Evolutionary conservation across 1,140 invertebrate genomes (phyloP), one percentile per base, ranked within the genome.

Genomic region (Chelonus insularis): DNA sequence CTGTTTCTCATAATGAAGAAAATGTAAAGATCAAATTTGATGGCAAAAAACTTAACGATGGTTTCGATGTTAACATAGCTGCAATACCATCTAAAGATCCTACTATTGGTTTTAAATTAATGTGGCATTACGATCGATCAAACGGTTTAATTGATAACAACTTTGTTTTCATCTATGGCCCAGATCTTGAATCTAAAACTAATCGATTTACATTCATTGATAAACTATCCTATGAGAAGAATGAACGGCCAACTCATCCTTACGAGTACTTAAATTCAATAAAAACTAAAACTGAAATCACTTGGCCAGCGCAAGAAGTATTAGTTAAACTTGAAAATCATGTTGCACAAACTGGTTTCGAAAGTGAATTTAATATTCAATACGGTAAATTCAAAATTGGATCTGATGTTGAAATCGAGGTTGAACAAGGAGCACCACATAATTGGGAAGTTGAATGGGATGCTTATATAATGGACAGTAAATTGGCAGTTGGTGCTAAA

Each of bases 401-500:
- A 0, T 77, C 85, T 0, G 82, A 88, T 39, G 55, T 89, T 0
- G 79, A 84, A 25, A 79, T 79, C 0, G 84, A 88, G 56, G 76
- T 73, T 4, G 78, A 82, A 11, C 79, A 72, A 45, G 85, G 82
- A 23, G 77, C 82, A 23, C 71, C 64, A 14, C 85, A 81, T 1
- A 87, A 90, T 45, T 88, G 86, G 62, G 83, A 84, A 23, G 18
- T 88, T 4, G 85, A 86, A 60, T 75, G 88, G 29, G 78, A 84
- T 36, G 74, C 65, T 0, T 80, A 84, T 23, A 66, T 85, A 2
- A 71, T 88, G 65, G 83, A 86, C 2, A 86, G 86, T 50, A 83
- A 83, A 23, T 8, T 89, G 0, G 82, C 87, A 54, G 18, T 86
- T 0, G 78, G 86, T 55, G 71, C 82, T 0, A 86, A 86, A 50